A percentile compares a stretch with the other conserved stretches of the same genome.
Conservation (phyloP, 2,113 vertebrate genomes). For the Aspiorhynchus laticeps region DNA sequence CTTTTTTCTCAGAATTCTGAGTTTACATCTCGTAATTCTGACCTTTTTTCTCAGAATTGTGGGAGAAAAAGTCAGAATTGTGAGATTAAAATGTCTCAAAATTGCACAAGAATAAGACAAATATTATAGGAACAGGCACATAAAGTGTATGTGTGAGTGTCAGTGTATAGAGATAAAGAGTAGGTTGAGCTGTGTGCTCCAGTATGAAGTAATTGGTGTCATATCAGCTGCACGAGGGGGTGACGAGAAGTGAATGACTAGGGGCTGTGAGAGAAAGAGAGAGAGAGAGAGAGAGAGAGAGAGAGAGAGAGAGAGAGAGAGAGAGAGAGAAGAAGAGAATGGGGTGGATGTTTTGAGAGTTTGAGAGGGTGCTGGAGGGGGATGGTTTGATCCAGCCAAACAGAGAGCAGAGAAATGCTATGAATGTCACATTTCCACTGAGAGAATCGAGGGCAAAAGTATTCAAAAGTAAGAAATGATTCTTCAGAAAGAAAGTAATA, state of each 20-base stretch:
- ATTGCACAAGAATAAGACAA: background rate
- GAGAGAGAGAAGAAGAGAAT: slow-evolving; percentile 11
- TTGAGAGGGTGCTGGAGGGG: slow-evolving; percentile 32
- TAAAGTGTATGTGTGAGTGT: background rate
- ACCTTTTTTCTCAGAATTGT: background rate
- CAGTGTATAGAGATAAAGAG: slow-evolving; percentile 8
- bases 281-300: background rate
- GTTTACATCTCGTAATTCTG: no score
- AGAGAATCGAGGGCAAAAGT: slow-evolving; percentile 17
- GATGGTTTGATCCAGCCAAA: slow-evolving; percentile 43
- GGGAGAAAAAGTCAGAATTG: background rate
- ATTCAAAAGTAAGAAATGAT: background rate
- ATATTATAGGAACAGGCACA: background rate
- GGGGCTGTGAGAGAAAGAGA: slow-evolving; percentile 17
- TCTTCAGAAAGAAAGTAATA: slow-evolving; percentile 10
- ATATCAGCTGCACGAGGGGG: slow-evolving; percentile 44
- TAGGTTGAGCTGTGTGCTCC: slow-evolving; percentile 12
- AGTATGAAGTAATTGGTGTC: slow-evolving; percentile 48
- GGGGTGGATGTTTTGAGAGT: slow-evolving; percentile 27
- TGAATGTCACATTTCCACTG: slow-evolving; percentile 23
- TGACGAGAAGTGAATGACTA: slow-evolving; percentile 45
- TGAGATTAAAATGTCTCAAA: background rate
- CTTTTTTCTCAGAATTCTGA: no score
- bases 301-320: slow-evolving; percentile 10
- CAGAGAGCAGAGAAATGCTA: slow-evolving; percentile 25